Base-by-base conservation (phyloP, 2,113 vertebrate species). In the Ahaetulla prasina region DNA sequence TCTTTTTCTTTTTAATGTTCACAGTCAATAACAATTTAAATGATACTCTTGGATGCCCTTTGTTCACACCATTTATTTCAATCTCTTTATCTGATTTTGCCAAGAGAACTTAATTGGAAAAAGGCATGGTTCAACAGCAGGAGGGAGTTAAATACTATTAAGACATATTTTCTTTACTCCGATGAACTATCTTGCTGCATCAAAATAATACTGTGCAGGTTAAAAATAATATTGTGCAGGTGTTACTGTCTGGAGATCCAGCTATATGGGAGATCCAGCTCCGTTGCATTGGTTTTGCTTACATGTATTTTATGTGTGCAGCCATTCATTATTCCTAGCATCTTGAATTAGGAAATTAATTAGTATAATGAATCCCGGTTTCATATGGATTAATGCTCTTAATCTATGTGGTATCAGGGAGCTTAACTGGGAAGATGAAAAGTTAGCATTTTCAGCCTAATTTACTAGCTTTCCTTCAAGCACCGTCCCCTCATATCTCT, bases 301-400 rank as follows among this genome's bases (percentile, higher is more conserved):
- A 23, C 55, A 57, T 43, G 25, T 45, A 27, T 57, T 97, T 97
- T 96, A 94, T 92, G 97, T 2, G 10, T 3, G 12, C 35, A 96
- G 95, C 68, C 92, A 95, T 94, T 94, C 95, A 94, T 95, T 4
- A 89, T 95, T 94, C 92, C 89, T 89, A 68, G 95, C 96, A 94
- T 97, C 96, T 96, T 90, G 95, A 91, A 91, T 95, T 96, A 92
- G 94, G 95, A 97, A 96, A 94, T 80, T 80, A 80, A 93, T 95
- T 94, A 94, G 94, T 96, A 95, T 97, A 97, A 97, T 97, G 97
- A 97, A 97, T 97, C 96, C 95, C 95, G 94, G 96, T 97, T 96
- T 97, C 96, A 97, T 96, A 97, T 96, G 96, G 97, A 97, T 97
- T 95, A 97, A 96, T 94, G 94, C 95, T 95, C 96, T 94, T 96